A percentile compares a stretch with the other conserved stretches of the same genome.
Evolutionary conservation across 2,888 invertebrate species (phyloP).

Genomic region (Drosophila percnosoma): DNA sequence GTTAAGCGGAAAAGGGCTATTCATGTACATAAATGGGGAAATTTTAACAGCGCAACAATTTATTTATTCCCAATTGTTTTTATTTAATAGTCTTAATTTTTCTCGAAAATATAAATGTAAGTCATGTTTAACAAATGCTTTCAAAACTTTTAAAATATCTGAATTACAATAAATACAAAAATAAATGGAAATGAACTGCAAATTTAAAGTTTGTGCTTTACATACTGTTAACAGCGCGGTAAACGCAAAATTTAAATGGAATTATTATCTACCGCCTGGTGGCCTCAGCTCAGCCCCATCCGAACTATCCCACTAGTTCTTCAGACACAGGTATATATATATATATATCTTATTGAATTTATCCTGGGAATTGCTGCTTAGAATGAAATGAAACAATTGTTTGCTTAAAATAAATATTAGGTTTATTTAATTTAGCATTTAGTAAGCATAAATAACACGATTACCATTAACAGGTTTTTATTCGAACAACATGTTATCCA

Average conservation of each 20-base stretch:
- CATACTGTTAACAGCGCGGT: not conserved
- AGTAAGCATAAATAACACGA: slow-evolving; percentile 66
- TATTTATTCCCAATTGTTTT: not conserved
- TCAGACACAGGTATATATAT: too few relatives aligned
- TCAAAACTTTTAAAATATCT: not conserved
- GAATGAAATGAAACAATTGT: not conserved
- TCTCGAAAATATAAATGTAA: not conserved
- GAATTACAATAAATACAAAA: too few relatives aligned
- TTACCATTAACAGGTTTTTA: slow-evolving; percentile 16
- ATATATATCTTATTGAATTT: not conserved
- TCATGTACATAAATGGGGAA: slow-evolving; percentile 35
- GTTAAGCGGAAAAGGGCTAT: slow-evolving; percentile 34
- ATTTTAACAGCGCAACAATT: slow-evolving; percentile 31
- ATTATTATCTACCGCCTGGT: too few relatives aligned
- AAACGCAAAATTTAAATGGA: not conserved
- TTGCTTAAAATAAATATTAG: slow-evolving; percentile 47
- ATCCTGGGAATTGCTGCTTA: not conserved
- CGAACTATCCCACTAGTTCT: too few relatives aligned
- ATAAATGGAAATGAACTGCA: not conserved
- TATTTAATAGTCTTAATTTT: not conserved
- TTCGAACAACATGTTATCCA: slow-evolving; percentile 32
- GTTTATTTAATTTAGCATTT: slow-evolving; percentile 68
- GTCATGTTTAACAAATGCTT: not conserved
- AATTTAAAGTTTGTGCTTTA: not conserved
- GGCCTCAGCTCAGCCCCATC: too few relatives aligned